Percentiles rank a stretch among this genome's conserved stretches.
Conservation (phyloP, 2,888 invertebrate genomes). For the Eupithecia inturbata region DNA sequence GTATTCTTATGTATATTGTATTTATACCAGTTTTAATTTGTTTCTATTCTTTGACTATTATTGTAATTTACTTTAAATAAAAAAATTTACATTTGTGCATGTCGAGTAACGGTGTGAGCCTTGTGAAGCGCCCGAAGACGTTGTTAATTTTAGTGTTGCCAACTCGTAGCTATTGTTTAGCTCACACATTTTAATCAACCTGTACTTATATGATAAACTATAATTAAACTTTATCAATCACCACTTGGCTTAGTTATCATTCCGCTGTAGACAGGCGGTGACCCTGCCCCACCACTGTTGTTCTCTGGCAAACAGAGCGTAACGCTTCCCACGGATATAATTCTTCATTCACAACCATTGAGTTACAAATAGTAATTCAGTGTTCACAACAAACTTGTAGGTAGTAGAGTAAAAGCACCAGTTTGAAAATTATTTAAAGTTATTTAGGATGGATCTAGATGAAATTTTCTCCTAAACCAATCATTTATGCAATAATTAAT, state of each 20-base stretch:
- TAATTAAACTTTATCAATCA: conserved; percentile 4
- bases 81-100: background rate
- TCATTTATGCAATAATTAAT: too few species aligned
- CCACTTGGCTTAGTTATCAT: conserved; percentile 20
- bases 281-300: conserved; percentile 22
- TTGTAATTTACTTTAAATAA: background rate
- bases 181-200: background rate
- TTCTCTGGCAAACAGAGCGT: conserved; percentile 26
- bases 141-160: background rate
- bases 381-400: background rate
- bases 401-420: background rate
- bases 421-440: background rate
- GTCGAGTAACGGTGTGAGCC: background rate
- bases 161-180: background rate
- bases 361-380: too few species aligned
- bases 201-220: background rate
- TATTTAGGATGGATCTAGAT: too few species aligned
- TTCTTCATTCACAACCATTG: background rate
- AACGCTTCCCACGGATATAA: conserved; percentile 31
- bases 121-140: background rate
- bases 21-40: too few species aligned
- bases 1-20: background rate
- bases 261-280: conserved; percentile 9
- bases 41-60: too few species aligned
- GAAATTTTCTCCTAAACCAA: too few species aligned